A percentile compares a stretch with the other conserved stretches of the same genome.
These are phyloP conservation scores for Phrynosoma platyrhinos DNA, from an alignment of 2,113 vertebrate genomes.

Conservation along the genomic window DNA sequence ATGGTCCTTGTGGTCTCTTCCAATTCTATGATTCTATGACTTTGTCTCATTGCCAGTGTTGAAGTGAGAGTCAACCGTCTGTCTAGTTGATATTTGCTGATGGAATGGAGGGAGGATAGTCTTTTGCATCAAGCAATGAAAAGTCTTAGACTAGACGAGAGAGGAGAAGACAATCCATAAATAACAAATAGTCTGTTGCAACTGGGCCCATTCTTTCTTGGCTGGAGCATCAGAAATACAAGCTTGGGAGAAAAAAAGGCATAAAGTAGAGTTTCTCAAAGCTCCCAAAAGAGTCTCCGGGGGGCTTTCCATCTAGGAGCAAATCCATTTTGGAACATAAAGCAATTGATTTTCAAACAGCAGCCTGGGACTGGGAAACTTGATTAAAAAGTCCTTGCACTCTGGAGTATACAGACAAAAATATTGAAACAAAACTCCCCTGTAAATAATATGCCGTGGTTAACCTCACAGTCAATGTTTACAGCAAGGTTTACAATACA, in stretches of 20 bases:
- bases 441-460: background rate
- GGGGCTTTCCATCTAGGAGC: conserved; percentile 19
- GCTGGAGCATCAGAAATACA: background rate
- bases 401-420: background rate
- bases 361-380: conserved; percentile 7
- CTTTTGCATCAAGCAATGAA: too few relatives aligned
- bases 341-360: conserved; percentile 35
- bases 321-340: conserved; percentile 33
- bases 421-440: background rate
- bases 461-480: conserved; percentile 7
- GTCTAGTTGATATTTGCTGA: too few relatives aligned
- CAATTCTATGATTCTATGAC: too few relatives aligned
- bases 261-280: conserved; percentile 7
- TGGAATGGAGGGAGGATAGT: too few relatives aligned
- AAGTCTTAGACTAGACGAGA: too few relatives aligned
- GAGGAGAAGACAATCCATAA: too few relatives aligned
- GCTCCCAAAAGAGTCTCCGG: background rate
- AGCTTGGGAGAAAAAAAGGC: background rate
- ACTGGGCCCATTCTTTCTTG: background rate
- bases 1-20: too few relatives aligned
- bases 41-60: too few relatives aligned
- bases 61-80: too few relatives aligned
- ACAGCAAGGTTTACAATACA: background rate
- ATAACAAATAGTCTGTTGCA: background rate
- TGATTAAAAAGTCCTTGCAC: conserved; percentile 27